Conservation (phyloP, 2,113 vertebrate genomes). For the Dissostichus mawsoni region DNA sequence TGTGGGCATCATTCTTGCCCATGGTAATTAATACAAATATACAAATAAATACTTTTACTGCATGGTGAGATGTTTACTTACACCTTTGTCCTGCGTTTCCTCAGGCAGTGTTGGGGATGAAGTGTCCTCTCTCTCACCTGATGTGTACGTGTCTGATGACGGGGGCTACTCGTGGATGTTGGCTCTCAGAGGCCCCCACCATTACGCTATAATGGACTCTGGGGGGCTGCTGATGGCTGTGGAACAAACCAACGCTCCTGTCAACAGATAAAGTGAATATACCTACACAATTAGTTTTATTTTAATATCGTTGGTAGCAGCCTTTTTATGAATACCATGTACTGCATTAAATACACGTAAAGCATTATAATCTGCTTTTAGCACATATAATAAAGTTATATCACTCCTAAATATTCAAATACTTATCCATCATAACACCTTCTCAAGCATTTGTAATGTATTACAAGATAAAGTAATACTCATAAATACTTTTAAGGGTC, state of each 20-base stretch:
- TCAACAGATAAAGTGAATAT: constrained; percentile 90
- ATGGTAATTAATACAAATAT: constrained; percentile 82
- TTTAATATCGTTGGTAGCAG: neutral
- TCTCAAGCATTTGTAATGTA: too few species aligned
- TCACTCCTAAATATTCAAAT: too few species aligned
- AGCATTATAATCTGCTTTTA: too few species aligned
- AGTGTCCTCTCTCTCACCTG: constrained; percentile 88
- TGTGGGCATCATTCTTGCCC: constrained; percentile 93
- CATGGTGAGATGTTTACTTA: neutral
- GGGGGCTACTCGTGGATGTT: constrained; percentile 93
- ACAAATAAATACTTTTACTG: neutral
- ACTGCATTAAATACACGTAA: too few species aligned
- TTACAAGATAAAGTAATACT: too few species aligned
- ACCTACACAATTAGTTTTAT: neutral
- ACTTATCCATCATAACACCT: too few species aligned
- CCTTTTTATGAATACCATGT: too few species aligned
- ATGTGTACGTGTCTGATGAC: constrained; percentile 94
- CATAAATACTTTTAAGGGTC: too few species aligned
- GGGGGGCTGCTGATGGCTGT: constrained; percentile 93
- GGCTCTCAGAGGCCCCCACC: constrained; percentile 91
- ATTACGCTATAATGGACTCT: constrained; percentile 94
- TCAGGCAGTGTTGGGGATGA: constrained; percentile 92
- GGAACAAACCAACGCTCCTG: constrained; percentile 85
- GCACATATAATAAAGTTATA: too few species aligned
- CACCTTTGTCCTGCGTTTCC: neutral